These are phyloP conservation scores for Pipistrellus nathusii DNA, from an alignment of 2,797 vertebrate genomes.

Conservation along the genomic window DNA sequence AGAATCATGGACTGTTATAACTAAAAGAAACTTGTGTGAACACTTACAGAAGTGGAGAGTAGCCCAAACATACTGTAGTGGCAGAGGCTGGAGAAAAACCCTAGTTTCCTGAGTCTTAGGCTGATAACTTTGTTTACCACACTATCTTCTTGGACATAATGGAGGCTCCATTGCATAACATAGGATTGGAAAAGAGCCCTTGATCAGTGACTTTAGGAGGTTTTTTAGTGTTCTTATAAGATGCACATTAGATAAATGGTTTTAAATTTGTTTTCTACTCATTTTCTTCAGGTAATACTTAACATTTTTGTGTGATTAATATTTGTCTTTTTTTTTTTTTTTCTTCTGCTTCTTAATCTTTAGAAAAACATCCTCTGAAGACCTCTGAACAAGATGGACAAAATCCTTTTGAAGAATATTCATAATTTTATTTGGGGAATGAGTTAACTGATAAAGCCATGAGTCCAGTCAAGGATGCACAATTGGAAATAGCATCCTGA, in stretches of 20 bases:
- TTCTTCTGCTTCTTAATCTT: not conserved
- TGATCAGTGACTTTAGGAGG: not conserved
- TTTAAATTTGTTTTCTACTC: conserved; percentile 1
- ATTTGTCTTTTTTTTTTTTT: not conserved
- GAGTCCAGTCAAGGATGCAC: not conserved
- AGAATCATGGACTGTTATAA: not conserved
- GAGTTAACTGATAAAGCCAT: not conserved
- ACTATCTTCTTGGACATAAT: not conserved
- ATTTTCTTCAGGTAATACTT: conserved; percentile 43
- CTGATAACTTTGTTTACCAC: not conserved
- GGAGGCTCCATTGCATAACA: not conserved
- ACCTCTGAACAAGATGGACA: conserved; percentile 38
- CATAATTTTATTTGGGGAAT: conserved; percentile 22
- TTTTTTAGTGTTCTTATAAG: not conserved
- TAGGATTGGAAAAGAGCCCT: not conserved
- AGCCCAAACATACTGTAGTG: not conserved
- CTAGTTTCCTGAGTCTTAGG: not conserved
- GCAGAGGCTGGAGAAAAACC: not conserved
- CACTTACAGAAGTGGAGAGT: not conserved
- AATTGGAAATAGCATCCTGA: not conserved
- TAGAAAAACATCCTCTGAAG: conserved; percentile 61
- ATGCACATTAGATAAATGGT: not conserved
- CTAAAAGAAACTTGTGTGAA: not conserved
- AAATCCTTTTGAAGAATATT: conserved; percentile 31
- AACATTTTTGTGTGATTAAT: conserved; percentile 26